A percentile compares a stretch with the other conserved stretches of the same genome.
phyloP scores from a whole-genome alignment of 2,113 vertebrate species.

The Tursiops truncatus region DNA sequence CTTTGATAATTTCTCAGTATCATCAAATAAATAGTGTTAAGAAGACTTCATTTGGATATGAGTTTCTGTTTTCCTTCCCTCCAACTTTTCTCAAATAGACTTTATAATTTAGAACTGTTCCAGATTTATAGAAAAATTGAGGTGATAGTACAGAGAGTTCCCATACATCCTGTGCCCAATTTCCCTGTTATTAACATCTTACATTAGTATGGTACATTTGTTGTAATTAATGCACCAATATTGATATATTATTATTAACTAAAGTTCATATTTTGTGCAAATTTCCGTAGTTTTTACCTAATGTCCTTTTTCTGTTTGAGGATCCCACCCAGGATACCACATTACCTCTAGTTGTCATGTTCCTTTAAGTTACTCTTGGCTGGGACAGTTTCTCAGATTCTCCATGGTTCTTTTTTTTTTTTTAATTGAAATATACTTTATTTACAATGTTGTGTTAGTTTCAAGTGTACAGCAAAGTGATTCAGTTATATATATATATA shows the following conservation, averaged over 20 bases:
- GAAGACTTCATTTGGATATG: background rate
- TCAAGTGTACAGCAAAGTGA: background rate
- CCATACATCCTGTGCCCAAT: background rate
- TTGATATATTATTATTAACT: background rate
- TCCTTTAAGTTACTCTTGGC: background rate
- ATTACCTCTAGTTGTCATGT: background rate
- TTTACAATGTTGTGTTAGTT: background rate
- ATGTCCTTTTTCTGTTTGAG: background rate
- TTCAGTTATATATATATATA: background rate
- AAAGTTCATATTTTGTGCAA: background rate
- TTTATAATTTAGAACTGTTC: background rate
- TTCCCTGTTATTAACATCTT: background rate
- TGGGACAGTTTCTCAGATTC: background rate
- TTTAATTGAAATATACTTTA: background rate
- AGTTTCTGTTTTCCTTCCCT: background rate
- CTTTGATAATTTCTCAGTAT: background rate
- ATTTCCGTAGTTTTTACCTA: background rate
- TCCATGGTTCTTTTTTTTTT: background rate
- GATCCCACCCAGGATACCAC: background rate
- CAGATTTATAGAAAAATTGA: background rate
- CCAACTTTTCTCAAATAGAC: background rate
- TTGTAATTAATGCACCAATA: background rate
- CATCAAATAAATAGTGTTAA: background rate
- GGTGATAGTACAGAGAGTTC: background rate
- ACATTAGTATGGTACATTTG: background rate